Conservation (phyloP, 2,113 vertebrate genomes). For the Cercopithecus mona region DNA sequence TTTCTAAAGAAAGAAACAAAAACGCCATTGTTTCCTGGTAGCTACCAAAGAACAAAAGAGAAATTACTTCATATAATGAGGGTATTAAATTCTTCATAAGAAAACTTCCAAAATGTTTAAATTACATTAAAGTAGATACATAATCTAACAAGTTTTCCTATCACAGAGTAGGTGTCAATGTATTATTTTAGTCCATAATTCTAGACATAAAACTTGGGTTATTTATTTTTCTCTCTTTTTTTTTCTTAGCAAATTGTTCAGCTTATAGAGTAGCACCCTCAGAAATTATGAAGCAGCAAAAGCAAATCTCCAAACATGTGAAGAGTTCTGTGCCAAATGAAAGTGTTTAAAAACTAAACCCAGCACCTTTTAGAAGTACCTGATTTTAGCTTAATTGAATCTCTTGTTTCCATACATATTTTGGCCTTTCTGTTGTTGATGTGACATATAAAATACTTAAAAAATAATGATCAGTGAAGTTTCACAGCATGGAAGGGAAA, state of each 20-base stretch:
- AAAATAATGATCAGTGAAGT: slow-evolving; percentile 61
- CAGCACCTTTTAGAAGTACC: slow-evolving; percentile 51
- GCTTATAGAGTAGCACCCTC: not conserved
- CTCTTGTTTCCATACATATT: slow-evolving; percentile 60
- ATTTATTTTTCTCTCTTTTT: not conserved
- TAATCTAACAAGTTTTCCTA: slow-evolving; percentile 59
- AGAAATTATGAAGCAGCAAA: slow-evolving; percentile 41
- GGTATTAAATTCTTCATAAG: not conserved
- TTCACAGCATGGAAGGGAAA: slow-evolving; percentile 58
- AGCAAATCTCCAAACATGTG: not conserved
- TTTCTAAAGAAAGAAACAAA: not conserved
- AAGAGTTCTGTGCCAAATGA: not conserved
- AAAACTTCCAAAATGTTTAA: slow-evolving; percentile 20
- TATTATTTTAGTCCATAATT: not conserved
- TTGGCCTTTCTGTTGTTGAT: slow-evolving; percentile 57
- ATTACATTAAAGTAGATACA: not conserved
- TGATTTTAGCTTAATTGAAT: slow-evolving; percentile 66
- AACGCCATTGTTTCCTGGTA: not conserved
- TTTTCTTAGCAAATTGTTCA: slow-evolving; percentile 25
- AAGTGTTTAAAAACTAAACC: slow-evolving; percentile 19
- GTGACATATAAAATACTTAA: slow-evolving; percentile 57
- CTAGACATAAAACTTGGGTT: not conserved
- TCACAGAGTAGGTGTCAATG: not conserved
- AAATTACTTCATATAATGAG: not conserved
- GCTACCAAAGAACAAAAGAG: not conserved